phyloP scores from a whole-genome alignment of 2,888 invertebrate genomes.

The Amiota mariae region DNA sequence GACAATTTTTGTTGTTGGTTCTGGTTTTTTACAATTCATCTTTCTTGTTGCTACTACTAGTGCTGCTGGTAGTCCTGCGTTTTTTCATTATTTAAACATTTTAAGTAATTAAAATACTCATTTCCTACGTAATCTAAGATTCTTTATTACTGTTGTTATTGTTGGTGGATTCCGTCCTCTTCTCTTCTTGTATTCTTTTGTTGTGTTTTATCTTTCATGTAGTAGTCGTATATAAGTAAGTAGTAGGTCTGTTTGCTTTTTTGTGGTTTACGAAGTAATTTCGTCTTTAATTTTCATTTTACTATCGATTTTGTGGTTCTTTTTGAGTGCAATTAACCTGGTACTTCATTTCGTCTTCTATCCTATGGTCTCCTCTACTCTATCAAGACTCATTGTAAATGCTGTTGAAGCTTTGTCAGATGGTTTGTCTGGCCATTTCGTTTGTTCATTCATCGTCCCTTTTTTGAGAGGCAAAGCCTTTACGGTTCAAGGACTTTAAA shows the following conservation, averaged over 20 bases:
- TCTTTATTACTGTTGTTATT: neutral
- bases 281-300: constrained; percentile 52
- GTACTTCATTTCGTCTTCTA: constrained; percentile 23
- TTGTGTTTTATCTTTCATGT: neutral
- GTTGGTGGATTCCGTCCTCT: neutral
- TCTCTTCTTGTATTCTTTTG: neutral
- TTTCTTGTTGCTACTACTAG: neutral
- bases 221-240: neutral
- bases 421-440: neutral
- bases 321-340: constrained; percentile 55
- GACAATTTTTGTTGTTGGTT: too few species aligned
- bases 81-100: constrained; percentile 48
- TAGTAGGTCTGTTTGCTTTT: constrained; percentile 35
- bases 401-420: too few species aligned
- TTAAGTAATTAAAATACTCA: constrained; percentile 62
- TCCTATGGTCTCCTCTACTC: neutral
- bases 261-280: constrained; percentile 46
- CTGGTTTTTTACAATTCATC: neutral
- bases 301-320: constrained; percentile 57
- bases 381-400: too few species aligned
- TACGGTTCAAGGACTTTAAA: constrained; percentile 14
- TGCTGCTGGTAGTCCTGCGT: constrained; percentile 32
- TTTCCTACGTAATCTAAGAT: constrained; percentile 38
- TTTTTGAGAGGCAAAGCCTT: neutral
- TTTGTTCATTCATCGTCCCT: neutral